These are phyloP conservation scores for Oscheius myriophilus DNA, from an alignment of 2,888 invertebrate species.

Conservation along the genomic window DNA sequence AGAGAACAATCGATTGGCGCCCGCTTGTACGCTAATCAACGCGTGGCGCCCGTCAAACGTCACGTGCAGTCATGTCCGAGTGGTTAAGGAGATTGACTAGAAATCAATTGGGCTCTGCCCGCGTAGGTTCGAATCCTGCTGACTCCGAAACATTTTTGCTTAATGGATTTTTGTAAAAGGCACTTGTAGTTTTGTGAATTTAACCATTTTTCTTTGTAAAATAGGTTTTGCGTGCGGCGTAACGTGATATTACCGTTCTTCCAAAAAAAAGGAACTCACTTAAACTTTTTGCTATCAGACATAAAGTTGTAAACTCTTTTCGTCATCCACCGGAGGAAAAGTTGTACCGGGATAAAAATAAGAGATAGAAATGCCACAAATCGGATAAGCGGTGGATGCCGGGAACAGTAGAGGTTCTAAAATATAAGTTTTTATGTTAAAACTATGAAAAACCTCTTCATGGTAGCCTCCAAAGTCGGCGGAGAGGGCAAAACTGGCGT, in stretches of 20 bases:
- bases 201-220: too few relatives aligned
- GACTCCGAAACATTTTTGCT: constrained; percentile 47
- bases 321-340: constrained; percentile 66
- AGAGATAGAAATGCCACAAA: constrained; percentile 68
- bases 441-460: constrained; percentile 48
- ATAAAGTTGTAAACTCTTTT: constrained; percentile 68
- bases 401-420: constrained; percentile 42
- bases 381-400: constrained; percentile 65
- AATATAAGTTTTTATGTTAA: not conserved
- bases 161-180: too few relatives aligned
- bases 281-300: constrained; percentile 64
- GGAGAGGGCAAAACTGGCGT: constrained; percentile 67
- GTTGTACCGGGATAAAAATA: constrained; percentile 65
- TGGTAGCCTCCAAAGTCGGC: constrained; percentile 70
- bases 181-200: too few relatives aligned
- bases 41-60: too few relatives aligned
- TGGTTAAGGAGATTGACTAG: constrained; percentile 65
- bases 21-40: too few relatives aligned
- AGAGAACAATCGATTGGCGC: too few relatives aligned
- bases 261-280: constrained; percentile 37
- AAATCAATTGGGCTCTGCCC: constrained; percentile 66
- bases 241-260: too few relatives aligned
- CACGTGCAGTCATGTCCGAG: constrained; percentile 49
- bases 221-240: too few relatives aligned
- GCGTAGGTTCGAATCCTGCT: constrained; percentile 67